Percentiles rank a stretch among this genome's conserved stretches.
Evolutionary conservation across 2,113 vertebrate genomes (phyloP).

Genomic region (Taurulus bubalis): DNA sequence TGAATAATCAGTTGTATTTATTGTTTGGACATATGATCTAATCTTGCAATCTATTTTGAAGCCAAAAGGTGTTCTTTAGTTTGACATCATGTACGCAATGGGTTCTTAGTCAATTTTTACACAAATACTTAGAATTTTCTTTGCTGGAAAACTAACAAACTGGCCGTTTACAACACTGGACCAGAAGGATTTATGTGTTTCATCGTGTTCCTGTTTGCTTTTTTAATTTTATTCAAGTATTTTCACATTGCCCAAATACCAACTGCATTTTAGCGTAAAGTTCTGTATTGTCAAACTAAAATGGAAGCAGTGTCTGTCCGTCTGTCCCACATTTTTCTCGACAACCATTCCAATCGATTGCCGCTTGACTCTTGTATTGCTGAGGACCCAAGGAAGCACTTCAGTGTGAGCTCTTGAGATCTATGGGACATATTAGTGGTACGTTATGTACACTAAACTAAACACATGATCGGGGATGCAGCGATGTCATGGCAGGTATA

Average conservation of each 20-base stretch:
- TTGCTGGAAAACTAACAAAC: too few relatives aligned
- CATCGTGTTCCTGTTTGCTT: too few relatives aligned
- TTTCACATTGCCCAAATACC: too few relatives aligned
- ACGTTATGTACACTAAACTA: neutral
- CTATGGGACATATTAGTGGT: neutral
- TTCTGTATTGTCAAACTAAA: too few relatives aligned
- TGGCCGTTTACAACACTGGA: neutral
- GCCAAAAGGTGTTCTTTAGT: neutral
- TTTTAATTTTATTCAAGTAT: too few relatives aligned
- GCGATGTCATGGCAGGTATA: too few relatives aligned
- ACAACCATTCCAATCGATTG: neutral
- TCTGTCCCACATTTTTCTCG: neutral
- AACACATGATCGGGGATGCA: too few relatives aligned
- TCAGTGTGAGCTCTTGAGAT: neutral
- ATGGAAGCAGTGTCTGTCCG: neutral
- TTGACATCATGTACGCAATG: neutral
- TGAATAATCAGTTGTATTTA: neutral
- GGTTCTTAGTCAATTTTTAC: too few relatives aligned
- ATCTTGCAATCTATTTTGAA: neutral
- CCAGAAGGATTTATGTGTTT: neutral
- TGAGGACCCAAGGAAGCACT: neutral
- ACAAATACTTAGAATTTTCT: too few relatives aligned
- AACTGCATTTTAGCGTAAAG: neutral
- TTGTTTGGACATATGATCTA: neutral
- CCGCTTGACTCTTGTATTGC: neutral